Conservation (phyloP, 2,113 vertebrate genomes). For the Copsychus sechellarum region DNA sequence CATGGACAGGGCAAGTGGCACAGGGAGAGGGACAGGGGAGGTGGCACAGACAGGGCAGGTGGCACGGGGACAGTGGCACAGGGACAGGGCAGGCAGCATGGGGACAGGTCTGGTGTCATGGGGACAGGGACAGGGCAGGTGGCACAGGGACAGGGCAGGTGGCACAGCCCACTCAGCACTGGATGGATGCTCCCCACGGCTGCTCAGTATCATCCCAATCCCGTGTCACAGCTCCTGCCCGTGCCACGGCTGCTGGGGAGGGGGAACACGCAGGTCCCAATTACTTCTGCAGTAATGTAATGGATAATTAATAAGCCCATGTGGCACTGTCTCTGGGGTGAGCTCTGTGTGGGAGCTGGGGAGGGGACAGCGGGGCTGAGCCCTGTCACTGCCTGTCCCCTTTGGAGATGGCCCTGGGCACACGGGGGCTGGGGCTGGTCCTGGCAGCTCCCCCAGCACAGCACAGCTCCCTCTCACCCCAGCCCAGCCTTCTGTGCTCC, state of each 20-base stretch:
- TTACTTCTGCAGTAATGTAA: neutral
- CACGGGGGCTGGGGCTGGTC: too few relatives aligned
- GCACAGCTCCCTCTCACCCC: too few relatives aligned
- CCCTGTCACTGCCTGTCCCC: too few relatives aligned
- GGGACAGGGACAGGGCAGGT: neutral
- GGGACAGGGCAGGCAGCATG: too few relatives aligned
- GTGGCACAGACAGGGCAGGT: too few relatives aligned
- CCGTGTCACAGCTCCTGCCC: neutral
- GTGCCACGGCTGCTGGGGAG: neutral
- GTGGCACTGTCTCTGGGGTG: neutral
- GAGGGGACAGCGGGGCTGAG: neutral
- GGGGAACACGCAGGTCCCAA: neutral
- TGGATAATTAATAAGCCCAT: neutral
- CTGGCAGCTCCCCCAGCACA: too few relatives aligned
- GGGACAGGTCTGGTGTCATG: too few relatives aligned
- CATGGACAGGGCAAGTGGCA: neutral
- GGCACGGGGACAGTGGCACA: too few relatives aligned
- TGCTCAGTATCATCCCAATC: neutral
- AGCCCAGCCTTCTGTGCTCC: too few relatives aligned
- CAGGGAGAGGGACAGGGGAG: too few relatives aligned
- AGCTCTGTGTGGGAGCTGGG: neutral
- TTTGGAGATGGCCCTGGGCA: too few relatives aligned
- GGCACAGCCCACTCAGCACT: neutral
- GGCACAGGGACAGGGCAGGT: neutral
- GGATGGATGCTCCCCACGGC: neutral